Conservation (phyloP, 2,888 invertebrate species). For the Lysandra coridon region DNA sequence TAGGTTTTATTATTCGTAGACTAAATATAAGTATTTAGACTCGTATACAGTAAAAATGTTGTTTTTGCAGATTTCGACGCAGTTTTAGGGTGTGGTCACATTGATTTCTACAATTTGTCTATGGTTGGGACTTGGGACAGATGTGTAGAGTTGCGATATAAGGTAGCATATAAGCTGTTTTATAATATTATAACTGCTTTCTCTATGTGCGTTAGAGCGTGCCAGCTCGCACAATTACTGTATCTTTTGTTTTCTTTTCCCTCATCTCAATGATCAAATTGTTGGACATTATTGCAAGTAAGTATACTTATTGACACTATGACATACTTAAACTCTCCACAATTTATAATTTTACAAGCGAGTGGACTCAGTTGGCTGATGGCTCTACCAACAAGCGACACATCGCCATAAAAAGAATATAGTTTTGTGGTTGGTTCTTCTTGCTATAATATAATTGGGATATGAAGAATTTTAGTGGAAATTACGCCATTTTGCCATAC, state of each 20-base stretch:
- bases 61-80: not conserved
- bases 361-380: too few species aligned
- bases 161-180: not conserved
- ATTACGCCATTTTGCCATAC: too few species aligned
- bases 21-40: not conserved
- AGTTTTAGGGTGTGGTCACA: not conserved
- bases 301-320: not conserved
- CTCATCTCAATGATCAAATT: slow-evolving; percentile 46
- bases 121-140: not conserved
- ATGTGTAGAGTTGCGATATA: not conserved
- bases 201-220: slow-evolving; percentile 63
- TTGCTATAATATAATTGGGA: too few species aligned
- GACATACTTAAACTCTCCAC: not conserved
- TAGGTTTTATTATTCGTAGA: too few species aligned
- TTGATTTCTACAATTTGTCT: not conserved
- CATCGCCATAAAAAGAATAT: too few species aligned
- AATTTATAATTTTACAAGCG: too few species aligned
- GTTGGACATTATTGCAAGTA: slow-evolving; percentile 34
- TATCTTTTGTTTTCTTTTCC: slow-evolving; percentile 57
- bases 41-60: not conserved
- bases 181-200: slow-evolving; percentile 48
- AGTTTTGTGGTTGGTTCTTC: too few species aligned
- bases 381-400: too few species aligned
- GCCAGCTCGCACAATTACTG: slow-evolving; percentile 55
- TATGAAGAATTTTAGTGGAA: too few species aligned